These are phyloP conservation scores for Nyctibius bracteatus DNA, from an alignment of 2,113 vertebrate species.

Conservation along the genomic window DNA sequence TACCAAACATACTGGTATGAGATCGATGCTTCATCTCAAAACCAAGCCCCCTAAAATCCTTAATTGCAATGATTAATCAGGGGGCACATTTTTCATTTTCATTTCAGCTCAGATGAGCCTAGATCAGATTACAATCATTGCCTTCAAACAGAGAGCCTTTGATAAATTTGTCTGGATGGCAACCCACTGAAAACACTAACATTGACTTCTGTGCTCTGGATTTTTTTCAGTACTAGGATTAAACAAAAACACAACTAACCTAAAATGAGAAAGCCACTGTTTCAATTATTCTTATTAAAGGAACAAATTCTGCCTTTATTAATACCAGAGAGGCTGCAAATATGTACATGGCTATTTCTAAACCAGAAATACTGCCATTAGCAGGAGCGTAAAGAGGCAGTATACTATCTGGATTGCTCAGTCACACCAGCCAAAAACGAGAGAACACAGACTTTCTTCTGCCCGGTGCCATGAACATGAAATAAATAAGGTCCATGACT, in stretches of 20 bases:
- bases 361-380: neutral
- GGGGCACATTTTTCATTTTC: neutral
- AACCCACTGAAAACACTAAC: neutral
- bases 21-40: neutral
- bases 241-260: neutral
- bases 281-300: neutral
- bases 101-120: neutral
- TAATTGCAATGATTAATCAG: neutral
- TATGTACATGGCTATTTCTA: neutral
- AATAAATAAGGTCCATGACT: neutral
- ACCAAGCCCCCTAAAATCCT: neutral
- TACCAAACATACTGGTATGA: neutral
- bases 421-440: neutral
- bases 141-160: neutral
- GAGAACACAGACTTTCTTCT: neutral
- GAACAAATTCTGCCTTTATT: conserved; percentile 15
- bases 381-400: neutral
- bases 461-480: neutral
- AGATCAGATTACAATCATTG: neutral
- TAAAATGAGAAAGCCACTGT: neutral
- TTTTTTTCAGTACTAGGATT: neutral
- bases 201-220: neutral
- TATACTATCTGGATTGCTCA: neutral
- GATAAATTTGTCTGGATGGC: neutral
- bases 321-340: neutral